These are phyloP conservation scores for Platyscapa corneri DNA, from an alignment of 1,140 invertebrate genomes.

Conservation along the genomic window DNA sequence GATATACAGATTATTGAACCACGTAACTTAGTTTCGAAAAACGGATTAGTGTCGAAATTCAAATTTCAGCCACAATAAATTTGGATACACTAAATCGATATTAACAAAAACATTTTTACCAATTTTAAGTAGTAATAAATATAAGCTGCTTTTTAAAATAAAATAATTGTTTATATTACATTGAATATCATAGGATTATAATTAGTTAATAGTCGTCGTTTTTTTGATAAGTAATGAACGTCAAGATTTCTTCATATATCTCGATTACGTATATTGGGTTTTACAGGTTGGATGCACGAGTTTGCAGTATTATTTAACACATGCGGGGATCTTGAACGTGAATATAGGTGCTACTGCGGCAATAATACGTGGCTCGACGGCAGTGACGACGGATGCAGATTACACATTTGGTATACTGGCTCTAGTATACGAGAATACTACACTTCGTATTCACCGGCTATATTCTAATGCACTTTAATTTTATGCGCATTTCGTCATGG, in stretches of 20 bases:
- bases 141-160: too few species aligned
- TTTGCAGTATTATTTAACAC: background rate
- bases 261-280: background rate
- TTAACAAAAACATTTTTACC: background rate
- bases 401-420: constrained; percentile 7
- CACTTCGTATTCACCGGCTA: constrained; percentile 5
- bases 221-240: background rate
- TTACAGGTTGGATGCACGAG: background rate
- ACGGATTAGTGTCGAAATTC: background rate
- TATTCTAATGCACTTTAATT: constrained; percentile 35
- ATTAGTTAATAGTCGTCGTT: too few species aligned
- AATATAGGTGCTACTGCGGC: background rate
- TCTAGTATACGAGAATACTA: background rate
- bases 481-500: constrained; percentile 43
- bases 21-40: background rate
- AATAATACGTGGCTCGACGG: constrained; percentile 25
- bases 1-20: background rate
- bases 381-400: constrained; percentile 27
- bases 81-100: background rate
- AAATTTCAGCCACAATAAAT: background rate
- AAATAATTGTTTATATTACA: too few species aligned
- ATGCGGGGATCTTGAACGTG: background rate
- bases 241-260: background rate
- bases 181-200: too few species aligned
- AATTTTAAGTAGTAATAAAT: background rate